Evolutionary conservation across 2,113 vertebrate genomes (phyloP), one percentile per base, ranked within the genome.

Genomic region (Sorex araneus): DNA sequence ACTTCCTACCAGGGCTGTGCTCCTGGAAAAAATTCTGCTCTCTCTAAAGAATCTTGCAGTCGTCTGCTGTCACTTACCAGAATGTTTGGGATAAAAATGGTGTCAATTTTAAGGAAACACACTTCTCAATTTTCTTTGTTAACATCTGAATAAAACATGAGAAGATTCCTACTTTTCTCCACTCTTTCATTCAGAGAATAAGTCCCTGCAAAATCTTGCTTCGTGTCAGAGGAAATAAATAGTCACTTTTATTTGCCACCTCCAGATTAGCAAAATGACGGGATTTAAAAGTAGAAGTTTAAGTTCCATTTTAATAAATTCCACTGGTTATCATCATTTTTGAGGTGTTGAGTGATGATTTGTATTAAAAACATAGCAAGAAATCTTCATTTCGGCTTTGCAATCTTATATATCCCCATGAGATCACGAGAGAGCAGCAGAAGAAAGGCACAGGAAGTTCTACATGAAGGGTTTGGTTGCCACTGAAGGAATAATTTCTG

Each of bases 101-200:
- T 97, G 97, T 96, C 97, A 95, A 92, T 96, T 97, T 97, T 97
- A 97, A 97, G 97, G 96, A 98, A 97, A 98, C 97, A 97, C 95
- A 96, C 94, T 95, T 97, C 97, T 97, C 97, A 92, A 97, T 95
- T 98, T 98, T 97, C 97, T 97, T 98, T 97, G 97, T 98, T 98
- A 97, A 97, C 97, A 97, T 97, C 79, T 97, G 95, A 98, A 97
- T 89, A 96, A 97, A 98, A 97, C 94, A 97, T 97, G 97, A 95
- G 95, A 93, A 90, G 95, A 80, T 95, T 96, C 94, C 96, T 96
- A 92, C 91, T 94, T 94, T 90, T 36, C 87, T 94, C 60, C 73
- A 95, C 90, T 75, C 73, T 96, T 96, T 96, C 90, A 96, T 97
- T 97, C 94, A 97, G 94, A 96, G 97, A 97, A 94, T 92, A 96